Conservation (phyloP, 2,797 vertebrate genomes). For the Rhabdophis nuchalis region DNA sequence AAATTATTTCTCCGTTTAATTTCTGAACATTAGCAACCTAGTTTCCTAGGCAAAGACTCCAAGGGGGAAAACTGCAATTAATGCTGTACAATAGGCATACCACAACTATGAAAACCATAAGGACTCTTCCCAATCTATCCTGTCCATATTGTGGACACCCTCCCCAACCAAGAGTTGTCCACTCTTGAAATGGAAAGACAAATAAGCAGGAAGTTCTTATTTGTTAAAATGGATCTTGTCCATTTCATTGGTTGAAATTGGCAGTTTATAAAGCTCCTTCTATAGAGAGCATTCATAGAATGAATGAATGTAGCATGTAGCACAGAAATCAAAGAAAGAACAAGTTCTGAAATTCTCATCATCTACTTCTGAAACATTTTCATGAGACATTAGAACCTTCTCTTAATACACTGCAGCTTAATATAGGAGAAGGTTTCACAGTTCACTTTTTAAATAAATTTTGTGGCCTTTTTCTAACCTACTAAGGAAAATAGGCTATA, state of each 20-base stretch:
- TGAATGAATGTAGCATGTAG: neutral
- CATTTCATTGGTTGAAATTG: neutral
- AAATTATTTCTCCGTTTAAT: neutral
- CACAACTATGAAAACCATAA: neutral
- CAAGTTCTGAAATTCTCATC: neutral
- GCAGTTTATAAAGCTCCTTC: neutral
- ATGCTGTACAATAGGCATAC: neutral
- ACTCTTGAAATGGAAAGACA: neutral
- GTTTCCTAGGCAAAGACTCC: neutral
- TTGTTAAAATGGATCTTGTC: neutral
- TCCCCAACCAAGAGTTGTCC: no score
- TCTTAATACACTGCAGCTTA: neutral
- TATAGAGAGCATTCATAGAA: neutral
- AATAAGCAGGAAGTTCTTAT: neutral
- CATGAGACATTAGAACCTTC: neutral
- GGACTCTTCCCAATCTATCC: neutral
- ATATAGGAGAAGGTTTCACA: neutral
- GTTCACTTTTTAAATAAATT: conserved; percentile 10
- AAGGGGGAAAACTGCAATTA: neutral
- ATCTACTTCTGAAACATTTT: neutral
- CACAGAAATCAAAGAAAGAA: neutral
- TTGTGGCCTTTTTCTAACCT: neutral
- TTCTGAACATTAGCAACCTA: neutral
- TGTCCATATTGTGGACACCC: no score
- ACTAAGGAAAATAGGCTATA: rapidly evolving